Evolutionary conservation across 2,888 invertebrate species (phyloP).

Genomic region (Scrobipalpa costella): DNA sequence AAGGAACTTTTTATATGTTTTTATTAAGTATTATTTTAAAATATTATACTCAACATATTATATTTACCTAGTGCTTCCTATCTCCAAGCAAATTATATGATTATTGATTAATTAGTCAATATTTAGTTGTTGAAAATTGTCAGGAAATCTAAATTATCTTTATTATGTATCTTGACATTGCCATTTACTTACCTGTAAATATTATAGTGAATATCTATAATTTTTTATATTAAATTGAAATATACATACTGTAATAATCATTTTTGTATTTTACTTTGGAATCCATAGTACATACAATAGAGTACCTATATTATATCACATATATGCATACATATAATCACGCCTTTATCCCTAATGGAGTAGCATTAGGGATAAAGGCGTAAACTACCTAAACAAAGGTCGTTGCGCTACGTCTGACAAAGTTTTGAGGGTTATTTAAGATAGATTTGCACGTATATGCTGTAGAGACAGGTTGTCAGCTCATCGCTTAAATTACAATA

Average conservation of each 20-base stretch:
- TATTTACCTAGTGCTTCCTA: conserved; percentile 1
- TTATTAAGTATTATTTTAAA: neutral
- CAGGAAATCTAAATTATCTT: neutral
- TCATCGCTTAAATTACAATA: too few relatives aligned
- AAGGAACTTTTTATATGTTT: too few relatives aligned
- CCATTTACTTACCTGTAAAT: conserved; percentile 77
- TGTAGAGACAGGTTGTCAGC: too few relatives aligned
- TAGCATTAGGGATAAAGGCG: too few relatives aligned
- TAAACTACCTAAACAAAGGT: too few relatives aligned
- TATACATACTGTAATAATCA: conserved; percentile 61
- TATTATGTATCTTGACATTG: conserved; percentile 57
- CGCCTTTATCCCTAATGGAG: too few relatives aligned
- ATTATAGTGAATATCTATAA: conserved; percentile 75
- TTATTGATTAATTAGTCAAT: neutral
- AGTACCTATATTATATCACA: too few relatives aligned
- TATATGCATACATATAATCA: too few relatives aligned
- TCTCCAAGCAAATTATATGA: neutral
- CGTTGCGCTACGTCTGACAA: too few relatives aligned
- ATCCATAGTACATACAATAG: too few relatives aligned
- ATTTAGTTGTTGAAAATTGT: neutral
- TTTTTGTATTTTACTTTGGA: conserved; percentile 23
- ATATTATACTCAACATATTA: neutral
- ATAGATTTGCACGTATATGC: too few relatives aligned
- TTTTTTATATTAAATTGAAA: conserved; percentile 78
- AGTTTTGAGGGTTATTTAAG: too few relatives aligned